Conservation (phyloP, 30 jellyfish, hydroid and myxozoan species). For the Catostylus mosaicus region DNA sequence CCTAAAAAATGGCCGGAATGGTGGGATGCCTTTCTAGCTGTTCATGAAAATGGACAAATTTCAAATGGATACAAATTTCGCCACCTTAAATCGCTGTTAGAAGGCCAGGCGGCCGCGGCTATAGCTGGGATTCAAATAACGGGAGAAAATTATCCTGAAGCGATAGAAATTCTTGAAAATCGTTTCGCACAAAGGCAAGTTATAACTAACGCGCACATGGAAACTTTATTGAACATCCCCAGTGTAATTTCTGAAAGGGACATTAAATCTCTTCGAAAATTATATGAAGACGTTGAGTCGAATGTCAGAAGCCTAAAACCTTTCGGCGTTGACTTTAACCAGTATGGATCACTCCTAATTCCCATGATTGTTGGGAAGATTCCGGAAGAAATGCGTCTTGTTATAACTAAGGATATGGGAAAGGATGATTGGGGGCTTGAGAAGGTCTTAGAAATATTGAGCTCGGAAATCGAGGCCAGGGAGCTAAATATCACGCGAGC, state of each 20-base stretch:
- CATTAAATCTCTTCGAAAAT: slow-evolving; percentile 29
- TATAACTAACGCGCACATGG: slow-evolving; percentile 57
- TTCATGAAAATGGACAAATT: slow-evolving; percentile 11
- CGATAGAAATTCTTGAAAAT: slow-evolving; percentile 28
- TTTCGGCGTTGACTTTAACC: slow-evolving; percentile 16
- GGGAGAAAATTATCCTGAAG: slow-evolving; percentile 38
- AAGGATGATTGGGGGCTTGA: no score
- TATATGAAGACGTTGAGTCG: slow-evolving; percentile 34
- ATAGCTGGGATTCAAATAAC: slow-evolving; percentile 37
- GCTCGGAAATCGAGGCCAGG: no score
- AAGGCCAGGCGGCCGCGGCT: slow-evolving; percentile 58
- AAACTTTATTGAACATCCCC: slow-evolving; percentile 21
- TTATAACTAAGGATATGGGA: no score
- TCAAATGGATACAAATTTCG: slow-evolving; percentile 23
- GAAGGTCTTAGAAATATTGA: no score
- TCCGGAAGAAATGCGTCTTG: no score
- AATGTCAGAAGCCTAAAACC: slow-evolving; percentile 29
- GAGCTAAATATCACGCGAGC: no score
- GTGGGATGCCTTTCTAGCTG: slow-evolving; percentile 42
- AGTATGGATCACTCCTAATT: background rate
- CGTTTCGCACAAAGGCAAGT: slow-evolving; percentile 57
- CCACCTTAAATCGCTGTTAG: slow-evolving; percentile 34
- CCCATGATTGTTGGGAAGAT: no score
- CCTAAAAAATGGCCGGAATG: slow-evolving; percentile 46
- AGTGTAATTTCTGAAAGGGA: slow-evolving; percentile 30